Conservation (phyloP, 2,113 vertebrate genomes). For the Alouatta palliata region DNA sequence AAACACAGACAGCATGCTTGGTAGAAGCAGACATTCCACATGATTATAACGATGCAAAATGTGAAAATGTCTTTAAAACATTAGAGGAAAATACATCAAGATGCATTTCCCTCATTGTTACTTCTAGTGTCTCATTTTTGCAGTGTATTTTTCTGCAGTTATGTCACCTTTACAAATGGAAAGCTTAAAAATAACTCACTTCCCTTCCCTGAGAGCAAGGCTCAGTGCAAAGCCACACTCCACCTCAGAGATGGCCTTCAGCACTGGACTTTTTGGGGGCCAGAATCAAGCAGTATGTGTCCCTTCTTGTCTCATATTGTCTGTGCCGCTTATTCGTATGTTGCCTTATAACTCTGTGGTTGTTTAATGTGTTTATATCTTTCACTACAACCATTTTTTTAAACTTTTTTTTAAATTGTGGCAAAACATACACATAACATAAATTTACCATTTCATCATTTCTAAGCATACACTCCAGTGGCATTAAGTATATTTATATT, state of each 20-base stretch:
- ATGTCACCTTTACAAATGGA: not conserved
- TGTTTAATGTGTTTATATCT: not conserved
- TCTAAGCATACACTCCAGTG: not conserved
- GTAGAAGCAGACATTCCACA: not conserved
- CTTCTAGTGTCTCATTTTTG: not conserved
- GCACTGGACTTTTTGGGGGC: not conserved
- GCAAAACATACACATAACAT: not conserved
- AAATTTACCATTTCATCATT: not conserved
- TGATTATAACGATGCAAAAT: not conserved
- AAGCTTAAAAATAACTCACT: not conserved
- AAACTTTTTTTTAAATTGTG: not conserved
- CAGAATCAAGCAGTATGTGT: not conserved
- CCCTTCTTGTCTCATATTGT: not conserved
- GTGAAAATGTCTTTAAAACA: not conserved
- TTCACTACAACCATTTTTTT: not conserved
- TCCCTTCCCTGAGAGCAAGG: not conserved
- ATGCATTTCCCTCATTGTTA: not conserved
- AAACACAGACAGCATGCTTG: not conserved
- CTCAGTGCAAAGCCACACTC: not conserved
- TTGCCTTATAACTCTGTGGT: not conserved
- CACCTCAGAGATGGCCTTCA: accelerated
- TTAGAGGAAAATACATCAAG: not conserved
- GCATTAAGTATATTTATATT: not conserved
- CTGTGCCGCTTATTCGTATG: not conserved
- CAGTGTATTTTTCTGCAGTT: not conserved